A percentile compares a stretch with the other conserved stretches of the same genome.
Evolutionary conservation across 2,113 vertebrate species (phyloP).

Genomic region (Esox niger): DNA sequence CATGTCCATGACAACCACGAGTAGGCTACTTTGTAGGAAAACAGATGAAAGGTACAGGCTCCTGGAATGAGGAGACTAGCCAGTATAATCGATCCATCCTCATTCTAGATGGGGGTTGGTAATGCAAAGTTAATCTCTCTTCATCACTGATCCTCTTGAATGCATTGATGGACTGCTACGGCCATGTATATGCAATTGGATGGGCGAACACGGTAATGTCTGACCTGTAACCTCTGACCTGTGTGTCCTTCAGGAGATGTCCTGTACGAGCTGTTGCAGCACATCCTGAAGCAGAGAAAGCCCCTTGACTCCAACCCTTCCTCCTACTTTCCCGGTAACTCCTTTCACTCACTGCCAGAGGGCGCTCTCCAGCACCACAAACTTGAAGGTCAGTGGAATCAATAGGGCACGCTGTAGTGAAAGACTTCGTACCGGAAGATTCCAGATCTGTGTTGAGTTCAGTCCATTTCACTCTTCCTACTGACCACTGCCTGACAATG

Average conservation of each 20-base stretch:
- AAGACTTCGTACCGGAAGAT: no score
- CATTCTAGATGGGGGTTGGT: no score
- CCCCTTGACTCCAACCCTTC: conserved; percentile 82
- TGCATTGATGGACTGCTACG: not conserved
- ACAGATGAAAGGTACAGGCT: no score
- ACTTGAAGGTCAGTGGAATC: conserved; percentile 80
- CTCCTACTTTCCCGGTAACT: conserved; percentile 87
- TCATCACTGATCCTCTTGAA: not conserved
- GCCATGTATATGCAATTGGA: not conserved
- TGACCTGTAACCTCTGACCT: conserved; percentile 43
- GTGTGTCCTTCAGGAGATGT: conserved; percentile 82
- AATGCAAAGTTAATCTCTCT: no score
- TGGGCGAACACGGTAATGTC: not conserved
- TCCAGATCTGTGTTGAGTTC: no score
- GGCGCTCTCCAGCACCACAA: conserved; percentile 84
- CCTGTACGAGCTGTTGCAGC: conserved; percentile 96
- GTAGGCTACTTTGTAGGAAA: not conserved
- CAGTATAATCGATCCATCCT: no score
- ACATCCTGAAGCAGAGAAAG: conserved; percentile 96
- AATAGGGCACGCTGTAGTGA: no score
- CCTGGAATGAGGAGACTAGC: no score
- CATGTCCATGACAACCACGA: not conserved
- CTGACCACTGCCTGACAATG: no score
- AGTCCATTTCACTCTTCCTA: no score
- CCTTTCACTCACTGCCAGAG: conserved; percentile 84